A percentile compares a stretch with the other conserved stretches of the same genome.
These are phyloP conservation scores for Tenthredo livida DNA, from an alignment of 2,888 invertebrate genomes.

Conservation along the genomic window DNA sequence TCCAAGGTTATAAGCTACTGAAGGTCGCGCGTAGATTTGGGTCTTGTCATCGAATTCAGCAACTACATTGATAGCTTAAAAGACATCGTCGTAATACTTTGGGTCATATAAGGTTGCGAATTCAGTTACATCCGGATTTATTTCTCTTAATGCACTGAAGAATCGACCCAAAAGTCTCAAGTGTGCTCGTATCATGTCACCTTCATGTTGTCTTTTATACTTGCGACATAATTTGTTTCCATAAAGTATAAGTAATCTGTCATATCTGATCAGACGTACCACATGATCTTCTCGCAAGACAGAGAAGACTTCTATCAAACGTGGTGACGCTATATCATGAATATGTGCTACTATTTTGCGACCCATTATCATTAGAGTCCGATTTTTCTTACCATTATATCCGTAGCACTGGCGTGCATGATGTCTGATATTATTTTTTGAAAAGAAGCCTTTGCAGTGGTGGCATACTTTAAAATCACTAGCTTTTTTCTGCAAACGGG, in stretches of 20 bases:
- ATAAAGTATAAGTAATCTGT: slow-evolving; percentile 53
- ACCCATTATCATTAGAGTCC: not conserved
- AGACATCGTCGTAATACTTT: slow-evolving; percentile 49
- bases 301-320: slow-evolving; percentile 47
- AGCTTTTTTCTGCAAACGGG: slow-evolving; percentile 40
- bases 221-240: slow-evolving; percentile 56
- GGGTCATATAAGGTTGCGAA: slow-evolving; percentile 52
- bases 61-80: slow-evolving; percentile 47
- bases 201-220: slow-evolving; percentile 52
- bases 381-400: not conserved
- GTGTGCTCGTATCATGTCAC: slow-evolving; percentile 52
- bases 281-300: slow-evolving; percentile 52
- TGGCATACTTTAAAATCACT: slow-evolving; percentile 54
- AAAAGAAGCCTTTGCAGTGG: slow-evolving; percentile 53
- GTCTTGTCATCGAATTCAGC: slow-evolving; percentile 40
- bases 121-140: slow-evolving; percentile 36
- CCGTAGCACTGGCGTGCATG: slow-evolving; percentile 38
- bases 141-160: slow-evolving; percentile 51
- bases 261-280: slow-evolving; percentile 50
- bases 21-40: slow-evolving; percentile 5
- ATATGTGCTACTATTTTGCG: slow-evolving; percentile 20
- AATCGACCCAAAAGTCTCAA: slow-evolving; percentile 53
- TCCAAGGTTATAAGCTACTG: slow-evolving; percentile 26
- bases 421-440: slow-evolving; percentile 53
- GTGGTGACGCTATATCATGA: not conserved